Base-by-base conservation (phyloP, 2,888 invertebrate species). In the Baronia brevicornis region DNA sequence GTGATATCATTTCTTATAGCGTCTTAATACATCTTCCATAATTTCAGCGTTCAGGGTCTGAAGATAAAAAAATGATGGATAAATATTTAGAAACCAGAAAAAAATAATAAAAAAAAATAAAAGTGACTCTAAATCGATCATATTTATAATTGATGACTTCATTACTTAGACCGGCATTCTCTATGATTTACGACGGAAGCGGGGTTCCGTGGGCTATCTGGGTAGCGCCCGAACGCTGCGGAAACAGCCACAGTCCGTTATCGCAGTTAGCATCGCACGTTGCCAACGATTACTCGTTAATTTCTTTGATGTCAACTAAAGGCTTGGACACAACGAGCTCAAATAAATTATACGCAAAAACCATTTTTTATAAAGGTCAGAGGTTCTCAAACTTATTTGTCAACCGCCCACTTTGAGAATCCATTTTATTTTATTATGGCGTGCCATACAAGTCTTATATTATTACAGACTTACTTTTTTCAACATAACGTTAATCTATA, bases 261-360 rank as follows among this genome's bases (percentile, higher is more conserved):
- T 74, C 73, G 55, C 41, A 9, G 26, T 23, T 28, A 50, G 47
- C 55, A 73, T 74, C 71, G 60, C 75, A 73, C 74, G 73, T 69
- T 65, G 65, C 54, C 52, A 5, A 22, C n/a, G n/a, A n/a, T 2
- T 63, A 64, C 71, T 73, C 75, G 71, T 73, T 75, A 71, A 75
- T 74, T 74, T 65, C 59, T 60, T 54, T 20, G 11, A 33, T 20
- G 15, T 9, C 14, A 33, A n/a, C n/a, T 26, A 10, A 8, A 4
- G 20, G 5, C 14, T 25, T 15, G 11, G 12, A 10, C 21, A 33
- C 33, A 33, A 2, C 22, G 11, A 7, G 33, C 11, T 17, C 11
- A 7, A n/a, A n/a, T n/a, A n/a, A n/a, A n/a, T n/a, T n/a, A n/a
- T n/a, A n/a, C n/a, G n/a, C n/a, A n/a, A n/a, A n/a, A n/a, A n/a